Evolutionary conservation across 35 echinoderm and acorn worm species (phyloP), one percentile per base, ranked within the genome.

Genomic region (Ophioderma brevispina): DNA sequence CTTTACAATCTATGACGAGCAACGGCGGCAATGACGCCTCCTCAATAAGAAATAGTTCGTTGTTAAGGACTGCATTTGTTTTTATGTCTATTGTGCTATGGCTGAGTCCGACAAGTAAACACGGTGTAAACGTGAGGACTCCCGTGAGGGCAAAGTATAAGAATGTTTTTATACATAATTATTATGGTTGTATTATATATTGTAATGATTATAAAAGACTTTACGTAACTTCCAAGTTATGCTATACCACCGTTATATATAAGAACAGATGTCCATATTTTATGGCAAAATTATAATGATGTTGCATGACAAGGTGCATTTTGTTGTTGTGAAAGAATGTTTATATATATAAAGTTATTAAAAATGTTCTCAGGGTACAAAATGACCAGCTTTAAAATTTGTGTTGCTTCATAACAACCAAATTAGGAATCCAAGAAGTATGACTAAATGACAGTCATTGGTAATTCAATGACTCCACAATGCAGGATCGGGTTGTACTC

Each of bases 41-140:
- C 3, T 70, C 59, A 6, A 4, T 1, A 70, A 70, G 59, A 70
- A 70, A 8, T 70, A 70, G 23, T 30, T 70, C 1, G 5, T 70
- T 70, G 28, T 30, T 25, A 25, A 70, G n/a, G 59, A 70, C 59
- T 70, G 10, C 59, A 70, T 8, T 25, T 70, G 2, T 8, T 70
- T 70, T 70, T 70, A 70, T 70, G 59, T 70, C n/a, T 70, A 70
- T 70, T 70, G 59, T 70, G n/a, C 59, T 70, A 30, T 70, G 10
- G 28, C 59, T 70, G n/a, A 30, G 59, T 70, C 1, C 59, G 59
- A 30, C 59, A 70, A 25, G 4, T 25, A 70, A 70, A 8, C 10
- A 70, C 59, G 59, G 59, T 70, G 28, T 8, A 4, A 17, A 13
- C 6, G 23, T 70, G 59, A 70, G 59, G 23, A 70, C 59, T 6